Base-by-base conservation (phyloP, 2,888 invertebrate species). In the Elgonia sp. region DNA sequence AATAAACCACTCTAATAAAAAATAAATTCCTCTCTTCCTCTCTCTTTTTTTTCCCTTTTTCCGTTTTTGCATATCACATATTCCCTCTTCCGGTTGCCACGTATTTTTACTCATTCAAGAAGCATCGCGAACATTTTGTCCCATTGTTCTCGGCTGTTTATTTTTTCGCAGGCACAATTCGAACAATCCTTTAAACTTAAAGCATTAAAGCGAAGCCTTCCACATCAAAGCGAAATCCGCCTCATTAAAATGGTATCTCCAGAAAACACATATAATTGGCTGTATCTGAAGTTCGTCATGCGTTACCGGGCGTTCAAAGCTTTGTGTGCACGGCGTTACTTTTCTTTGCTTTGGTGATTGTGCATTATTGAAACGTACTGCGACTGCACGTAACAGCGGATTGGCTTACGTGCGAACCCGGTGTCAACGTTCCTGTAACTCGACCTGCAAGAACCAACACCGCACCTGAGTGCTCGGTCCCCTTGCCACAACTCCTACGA, bases 281-380 rank as follows among this genome's bases (percentile, higher is more conserved):
- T 37, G 65, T 84, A 77, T 85, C 84, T 21, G 73, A 73, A 67
- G 79, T 80, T 80, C 72, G 67, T 85, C 84, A 85, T 85, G 84
- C 84, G 79, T 85, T 85, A 73, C 73, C 72, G 29, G 70, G 6
- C 72, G 72, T 84, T 85, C 73, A 79, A 80, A 69, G 75, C 85
- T 80, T 80, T 85, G 80, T 84, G 57, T n/a, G 18, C 40, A 14
- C 57, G 37, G 63, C 62, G 85, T 69, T 80, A 75, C 85, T 75
- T 80, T 80, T 80, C 80, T 85, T 75, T 85, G 75, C 85, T 86
- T 83, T 79, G 62, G 86, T 57, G 86, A 79, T 83, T 60, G 72
- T 86, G 83, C 82, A 86, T 86, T 86, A 86, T 86, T 86, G 86
- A 86, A 83, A 86, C 55, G 70, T 70, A 65, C 63, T 75, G 55